These are phyloP conservation scores for Scatophagus argus DNA, from an alignment of 2,113 vertebrate genomes.

Conservation along the genomic window DNA sequence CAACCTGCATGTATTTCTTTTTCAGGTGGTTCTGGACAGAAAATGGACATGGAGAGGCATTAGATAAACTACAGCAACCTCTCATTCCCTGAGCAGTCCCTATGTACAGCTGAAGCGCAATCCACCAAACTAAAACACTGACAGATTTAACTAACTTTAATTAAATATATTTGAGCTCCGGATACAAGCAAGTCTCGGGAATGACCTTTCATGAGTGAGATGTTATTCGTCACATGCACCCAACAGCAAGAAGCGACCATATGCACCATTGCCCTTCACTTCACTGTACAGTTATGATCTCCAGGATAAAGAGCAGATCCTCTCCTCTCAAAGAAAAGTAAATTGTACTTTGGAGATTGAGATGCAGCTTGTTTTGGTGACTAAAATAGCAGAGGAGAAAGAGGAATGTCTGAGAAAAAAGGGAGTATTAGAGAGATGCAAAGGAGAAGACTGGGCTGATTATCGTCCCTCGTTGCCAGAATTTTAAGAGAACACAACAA, in stretches of 20 bases:
- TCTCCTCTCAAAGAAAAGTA: constrained; percentile 74
- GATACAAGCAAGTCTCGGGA: constrained; percentile 56
- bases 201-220: constrained; percentile 77
- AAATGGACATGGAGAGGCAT: constrained; percentile 21
- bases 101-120: constrained; percentile 7
- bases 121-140: constrained; percentile 11
- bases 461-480: constrained; percentile 62
- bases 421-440: constrained; percentile 58
- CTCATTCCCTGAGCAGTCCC: constrained; percentile 3
- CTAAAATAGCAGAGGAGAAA: constrained; percentile 73
- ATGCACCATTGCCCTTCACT: constrained; percentile 62
- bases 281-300: constrained; percentile 74
- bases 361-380: constrained; percentile 73
- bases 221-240: constrained; percentile 66
- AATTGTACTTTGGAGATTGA: constrained; percentile 65
- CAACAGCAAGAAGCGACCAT: constrained; percentile 75
- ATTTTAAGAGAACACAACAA: constrained; percentile 68
- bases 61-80: constrained; percentile 10
- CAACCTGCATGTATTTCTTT: constrained; percentile 30
- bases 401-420: constrained; percentile 70
- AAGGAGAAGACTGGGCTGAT: constrained; percentile 63
- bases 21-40: constrained; percentile 55
- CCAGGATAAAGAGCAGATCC: constrained; percentile 72
- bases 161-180: constrained; percentile 45
- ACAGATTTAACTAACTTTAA: constrained; percentile 48